Evolutionary conservation across 2,113 vertebrate genomes (phyloP).

Genomic region (Galemys pyrenaicus): DNA sequence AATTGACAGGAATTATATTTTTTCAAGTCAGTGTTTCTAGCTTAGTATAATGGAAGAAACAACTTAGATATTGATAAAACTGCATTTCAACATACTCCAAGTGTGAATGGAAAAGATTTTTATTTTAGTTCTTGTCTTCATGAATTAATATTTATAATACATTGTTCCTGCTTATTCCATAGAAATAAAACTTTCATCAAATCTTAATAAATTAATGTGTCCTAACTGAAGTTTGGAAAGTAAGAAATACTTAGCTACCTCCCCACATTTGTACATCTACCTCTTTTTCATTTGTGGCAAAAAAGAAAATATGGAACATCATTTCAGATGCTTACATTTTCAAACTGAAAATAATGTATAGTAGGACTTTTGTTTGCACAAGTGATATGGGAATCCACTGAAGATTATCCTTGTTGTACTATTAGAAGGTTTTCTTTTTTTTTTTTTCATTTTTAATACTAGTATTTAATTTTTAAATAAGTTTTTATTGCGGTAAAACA

Average conservation of each 20-base stretch:
- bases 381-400: neutral
- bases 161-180: neutral
- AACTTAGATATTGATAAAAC: neutral
- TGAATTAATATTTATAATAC: neutral
- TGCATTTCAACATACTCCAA: neutral
- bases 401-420: neutral
- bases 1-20: neutral
- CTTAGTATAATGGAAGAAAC: neutral
- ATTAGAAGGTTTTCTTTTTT: neutral
- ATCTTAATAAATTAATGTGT: neutral
- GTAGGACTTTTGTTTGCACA: neutral
- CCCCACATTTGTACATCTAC: neutral
- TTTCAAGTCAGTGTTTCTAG: conserved; percentile 42
- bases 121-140: neutral
- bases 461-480: too few relatives aligned
- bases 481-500: too few relatives aligned
- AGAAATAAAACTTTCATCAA: neutral
- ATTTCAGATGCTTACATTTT: neutral
- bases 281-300: neutral
- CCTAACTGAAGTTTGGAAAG: neutral
- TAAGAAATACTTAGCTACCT: neutral
- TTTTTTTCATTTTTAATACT: too few relatives aligned
- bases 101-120: neutral
- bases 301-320: neutral
- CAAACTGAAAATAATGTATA: conserved; percentile 1